Evolutionary conservation across 2,888 invertebrate genomes (phyloP), one percentile per base, ranked within the genome.

Genomic region (Drosophila trichaetosa): DNA sequence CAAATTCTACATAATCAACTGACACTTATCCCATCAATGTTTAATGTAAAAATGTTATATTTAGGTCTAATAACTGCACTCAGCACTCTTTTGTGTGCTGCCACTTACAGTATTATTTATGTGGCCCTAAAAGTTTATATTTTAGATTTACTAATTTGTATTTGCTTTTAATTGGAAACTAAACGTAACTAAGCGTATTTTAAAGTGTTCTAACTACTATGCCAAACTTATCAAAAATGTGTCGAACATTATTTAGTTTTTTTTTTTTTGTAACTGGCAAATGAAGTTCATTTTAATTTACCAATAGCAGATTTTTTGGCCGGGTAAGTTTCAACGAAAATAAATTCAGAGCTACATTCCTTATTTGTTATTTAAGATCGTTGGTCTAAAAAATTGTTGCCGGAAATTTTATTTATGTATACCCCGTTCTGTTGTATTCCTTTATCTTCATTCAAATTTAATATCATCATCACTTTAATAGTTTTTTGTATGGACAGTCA

Each of bases 401-500:
- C 70, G 80, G 67, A 78, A 49, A 76, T 67, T 78, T 27, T 27
- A 64, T 70, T 67, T 71, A 67, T 58, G 69, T 49, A 40, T 46
- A 48, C 31, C 57, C 51, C 21, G 16, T 40, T 6, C 27, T 2
- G 65, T 10, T 33, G 51, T 40, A 36, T 57, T 38, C 3, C 56
- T 31, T 27, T 56, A 48, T 31, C 36, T 51, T n/a, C 33, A 49
- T 34, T 24, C 29, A n/a, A 54, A 71, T 67, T 71, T 54, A 67
- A 64, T 80, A 71, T 48, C 59, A 58, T 69, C 64, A 76, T 59
- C 49, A 60, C 53, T 54, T 51, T 69, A 51, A 24, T 56, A 38
- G 18, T 24, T 48, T 58, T 42, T 54, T 49, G 40, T 27, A 48
- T 40, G 13, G 46, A 58, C n/a, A 46, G 27, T 64, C 27, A 48